Evolutionary conservation across 1,140 invertebrate genomes (phyloP).

Genomic region (Luehdorfia chinensis): DNA sequence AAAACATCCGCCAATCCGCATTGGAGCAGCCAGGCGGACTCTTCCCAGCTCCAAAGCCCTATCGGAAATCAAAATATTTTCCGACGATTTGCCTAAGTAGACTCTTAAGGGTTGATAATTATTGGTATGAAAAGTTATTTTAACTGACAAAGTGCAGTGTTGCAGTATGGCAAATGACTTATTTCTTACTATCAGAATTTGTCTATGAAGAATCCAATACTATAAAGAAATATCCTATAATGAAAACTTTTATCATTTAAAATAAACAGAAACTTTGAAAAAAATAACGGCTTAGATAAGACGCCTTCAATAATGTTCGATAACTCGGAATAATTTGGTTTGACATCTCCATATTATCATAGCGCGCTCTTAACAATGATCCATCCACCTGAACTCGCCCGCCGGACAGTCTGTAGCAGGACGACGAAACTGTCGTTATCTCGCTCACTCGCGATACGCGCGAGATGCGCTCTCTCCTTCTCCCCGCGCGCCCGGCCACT

Average conservation of each 20-base stretch:
- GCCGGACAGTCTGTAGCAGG: constrained; percentile 60
- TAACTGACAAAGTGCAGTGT: too few relatives aligned
- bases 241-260: not conserved
- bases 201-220: too few relatives aligned
- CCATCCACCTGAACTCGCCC: constrained; percentile 60
- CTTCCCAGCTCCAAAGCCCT: too few relatives aligned
- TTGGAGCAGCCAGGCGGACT: too few relatives aligned
- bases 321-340: constrained; percentile 43
- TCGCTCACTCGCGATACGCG: constrained; percentile 46
- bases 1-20: too few relatives aligned
- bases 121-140: too few relatives aligned
- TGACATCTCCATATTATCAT: constrained; percentile 69
- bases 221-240: not conserved
- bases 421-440: constrained; percentile 61
- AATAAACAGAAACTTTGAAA: constrained; percentile 1
- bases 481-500: constrained; percentile 53
- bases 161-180: too few relatives aligned
- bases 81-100: too few relatives aligned
- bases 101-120: too few relatives aligned
- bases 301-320: constrained; percentile 31
- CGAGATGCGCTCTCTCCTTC: constrained; percentile 68
- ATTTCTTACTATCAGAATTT: too few relatives aligned
- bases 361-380: constrained; percentile 60
- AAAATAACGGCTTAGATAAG: constrained; percentile 24
- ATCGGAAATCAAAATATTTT: too few relatives aligned